phyloP scores from a whole-genome alignment of 2,113 vertebrate genomes.

The Prolemur simus region DNA sequence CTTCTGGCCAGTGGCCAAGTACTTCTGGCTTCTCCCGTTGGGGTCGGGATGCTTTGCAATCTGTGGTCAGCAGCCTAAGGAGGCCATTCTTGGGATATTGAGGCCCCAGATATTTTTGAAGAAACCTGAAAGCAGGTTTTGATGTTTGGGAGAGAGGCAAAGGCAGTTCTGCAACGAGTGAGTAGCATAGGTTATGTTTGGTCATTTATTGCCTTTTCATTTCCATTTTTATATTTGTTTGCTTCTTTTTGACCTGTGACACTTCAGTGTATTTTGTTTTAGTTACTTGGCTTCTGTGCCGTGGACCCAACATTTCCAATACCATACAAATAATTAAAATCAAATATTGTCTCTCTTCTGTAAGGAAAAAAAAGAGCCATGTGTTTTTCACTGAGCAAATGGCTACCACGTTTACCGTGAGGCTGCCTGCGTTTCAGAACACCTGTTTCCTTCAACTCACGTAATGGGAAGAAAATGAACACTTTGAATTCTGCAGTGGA shows the following conservation, averaged over 20 bases:
- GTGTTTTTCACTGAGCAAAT: background rate
- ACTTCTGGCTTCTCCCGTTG: background rate
- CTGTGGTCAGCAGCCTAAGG: background rate
- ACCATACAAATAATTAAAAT: conserved; percentile 28
- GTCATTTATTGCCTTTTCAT: background rate
- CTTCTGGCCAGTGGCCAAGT: background rate
- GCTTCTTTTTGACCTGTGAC: background rate
- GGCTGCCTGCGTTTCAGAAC: background rate
- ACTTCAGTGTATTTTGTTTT: background rate
- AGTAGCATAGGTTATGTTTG: background rate
- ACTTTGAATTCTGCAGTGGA: background rate
- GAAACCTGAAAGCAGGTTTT: background rate
- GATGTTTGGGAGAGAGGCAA: background rate
- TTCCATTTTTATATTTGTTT: background rate
- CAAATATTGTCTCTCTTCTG: conserved; percentile 45
- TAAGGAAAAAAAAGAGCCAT: background rate
- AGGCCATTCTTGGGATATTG: background rate
- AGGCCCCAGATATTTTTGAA: background rate
- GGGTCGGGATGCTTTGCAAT: background rate
- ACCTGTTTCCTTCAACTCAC: background rate
- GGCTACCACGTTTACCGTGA: background rate
- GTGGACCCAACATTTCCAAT: background rate
- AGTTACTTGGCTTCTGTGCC: background rate
- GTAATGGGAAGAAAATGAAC: background rate
- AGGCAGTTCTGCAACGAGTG: background rate